These are phyloP conservation scores for Phoenicopterus ruber DNA, from an alignment of 2,113 vertebrate species.

Conservation along the genomic window DNA sequence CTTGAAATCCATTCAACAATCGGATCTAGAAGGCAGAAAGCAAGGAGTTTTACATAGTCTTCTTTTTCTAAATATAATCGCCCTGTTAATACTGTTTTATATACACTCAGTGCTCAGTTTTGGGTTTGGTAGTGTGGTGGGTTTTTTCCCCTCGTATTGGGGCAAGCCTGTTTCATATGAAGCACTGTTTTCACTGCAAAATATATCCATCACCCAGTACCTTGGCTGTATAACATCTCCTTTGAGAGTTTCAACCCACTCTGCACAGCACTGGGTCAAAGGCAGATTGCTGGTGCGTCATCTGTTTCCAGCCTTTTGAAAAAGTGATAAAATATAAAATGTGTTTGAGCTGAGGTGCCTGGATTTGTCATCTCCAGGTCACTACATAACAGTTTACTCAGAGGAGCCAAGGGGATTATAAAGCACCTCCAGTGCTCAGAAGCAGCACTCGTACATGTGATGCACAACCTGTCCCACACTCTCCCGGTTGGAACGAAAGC, in stretches of 20 bases:
- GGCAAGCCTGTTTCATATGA: background rate
- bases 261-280: background rate
- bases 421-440: background rate
- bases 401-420: background rate
- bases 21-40: background rate
- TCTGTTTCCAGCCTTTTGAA: background rate
- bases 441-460: background rate
- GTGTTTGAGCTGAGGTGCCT: background rate
- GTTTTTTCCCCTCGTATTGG: accelerated
- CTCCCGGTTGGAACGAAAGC: background rate
- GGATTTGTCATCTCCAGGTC: background rate
- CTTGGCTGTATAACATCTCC: background rate
- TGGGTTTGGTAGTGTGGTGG: background rate
- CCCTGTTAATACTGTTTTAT: background rate
- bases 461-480: background rate
- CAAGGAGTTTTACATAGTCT: background rate
- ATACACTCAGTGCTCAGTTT: background rate
- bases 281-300: background rate
- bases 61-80: background rate
- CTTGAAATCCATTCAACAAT: conserved; percentile 15
- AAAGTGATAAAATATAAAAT: conserved; percentile 21
- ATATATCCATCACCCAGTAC: background rate
- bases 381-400: background rate
- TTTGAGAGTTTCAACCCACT: background rate
- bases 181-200: background rate